Percentiles rank a stretch among this genome's conserved stretches.
These are phyloP conservation scores for Poecilia picta DNA, from an alignment of 2,797 vertebrate species.

Conservation along the genomic window DNA sequence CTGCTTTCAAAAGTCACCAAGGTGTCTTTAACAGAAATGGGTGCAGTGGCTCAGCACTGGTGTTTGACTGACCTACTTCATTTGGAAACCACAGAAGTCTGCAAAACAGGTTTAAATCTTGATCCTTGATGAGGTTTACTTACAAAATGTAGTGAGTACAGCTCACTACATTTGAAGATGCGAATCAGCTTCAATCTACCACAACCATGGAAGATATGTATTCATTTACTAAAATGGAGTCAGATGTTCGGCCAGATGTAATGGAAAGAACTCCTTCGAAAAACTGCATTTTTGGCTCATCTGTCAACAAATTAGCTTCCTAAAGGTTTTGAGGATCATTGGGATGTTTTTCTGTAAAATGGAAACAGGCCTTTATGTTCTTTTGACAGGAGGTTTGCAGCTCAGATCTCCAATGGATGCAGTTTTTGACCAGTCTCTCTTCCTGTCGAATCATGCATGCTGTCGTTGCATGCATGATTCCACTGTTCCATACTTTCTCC, in stretches of 20 bases:
- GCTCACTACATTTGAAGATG: too few species aligned
- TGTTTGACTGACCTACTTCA: background rate
- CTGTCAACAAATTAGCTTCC: background rate
- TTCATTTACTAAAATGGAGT: background rate
- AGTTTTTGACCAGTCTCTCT: background rate
- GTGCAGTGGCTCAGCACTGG: background rate
- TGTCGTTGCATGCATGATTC: background rate
- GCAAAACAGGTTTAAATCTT: background rate
- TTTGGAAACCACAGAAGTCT: constrained; percentile 1
- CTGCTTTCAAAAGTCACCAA: background rate
- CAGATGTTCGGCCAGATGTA: background rate
- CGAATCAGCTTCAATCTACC: background rate
- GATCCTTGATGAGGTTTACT: background rate
- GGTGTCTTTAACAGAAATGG: background rate
- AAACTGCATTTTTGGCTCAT: background rate
- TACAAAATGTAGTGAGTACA: background rate
- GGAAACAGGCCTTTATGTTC: background rate
- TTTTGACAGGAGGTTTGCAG: background rate
- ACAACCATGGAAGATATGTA: background rate
- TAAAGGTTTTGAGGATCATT: background rate
- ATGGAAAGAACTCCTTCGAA: background rate
- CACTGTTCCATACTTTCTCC: background rate
- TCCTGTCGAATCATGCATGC: background rate
- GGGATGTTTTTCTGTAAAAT: background rate
- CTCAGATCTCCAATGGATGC: background rate